Conservation (phyloP, 2,113 vertebrate genomes). For the Galeopterus variegatus region DNA sequence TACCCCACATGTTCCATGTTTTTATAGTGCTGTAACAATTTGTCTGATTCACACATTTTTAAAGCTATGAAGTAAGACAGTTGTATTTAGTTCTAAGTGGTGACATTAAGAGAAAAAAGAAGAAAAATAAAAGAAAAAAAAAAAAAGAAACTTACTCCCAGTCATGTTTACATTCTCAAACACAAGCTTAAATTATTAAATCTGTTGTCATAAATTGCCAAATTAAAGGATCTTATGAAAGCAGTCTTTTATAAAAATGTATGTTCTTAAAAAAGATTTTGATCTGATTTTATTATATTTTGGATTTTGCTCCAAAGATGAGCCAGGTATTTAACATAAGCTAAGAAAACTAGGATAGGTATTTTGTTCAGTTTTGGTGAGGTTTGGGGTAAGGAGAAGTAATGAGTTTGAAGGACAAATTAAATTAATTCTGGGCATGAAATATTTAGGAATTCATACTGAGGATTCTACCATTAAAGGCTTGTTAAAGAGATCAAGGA, state of each 20-base stretch:
- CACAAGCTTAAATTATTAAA: constrained; percentile 36
- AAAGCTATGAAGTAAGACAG: not conserved
- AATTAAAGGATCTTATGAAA: not conserved
- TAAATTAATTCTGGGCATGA: constrained; percentile 57
- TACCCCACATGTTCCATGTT: not conserved
- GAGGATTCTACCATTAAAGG: not conserved
- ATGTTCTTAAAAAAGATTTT: not conserved
- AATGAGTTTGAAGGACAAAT: not conserved
- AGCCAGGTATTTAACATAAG: not conserved
- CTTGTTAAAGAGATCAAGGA: constrained; percentile 54
- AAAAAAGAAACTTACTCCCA: not conserved
- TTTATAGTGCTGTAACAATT: constrained; percentile 31
- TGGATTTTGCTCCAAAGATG: not conserved
- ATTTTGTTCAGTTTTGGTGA: constrained; percentile 31
- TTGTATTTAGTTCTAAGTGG: not conserved
- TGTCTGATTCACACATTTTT: constrained; percentile 41
- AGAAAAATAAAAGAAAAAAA: not conserved
- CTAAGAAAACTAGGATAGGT: not conserved
- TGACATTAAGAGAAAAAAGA: not conserved
- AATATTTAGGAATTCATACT: constrained; percentile 59
- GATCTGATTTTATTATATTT: not conserved
- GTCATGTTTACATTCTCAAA: not conserved
- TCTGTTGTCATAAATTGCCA: not conserved
- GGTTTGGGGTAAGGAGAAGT: not conserved
- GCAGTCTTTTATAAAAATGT: not conserved